Base-by-base conservation (phyloP, 2,888 invertebrate genomes). In the Digitonthophagus gazella region DNA sequence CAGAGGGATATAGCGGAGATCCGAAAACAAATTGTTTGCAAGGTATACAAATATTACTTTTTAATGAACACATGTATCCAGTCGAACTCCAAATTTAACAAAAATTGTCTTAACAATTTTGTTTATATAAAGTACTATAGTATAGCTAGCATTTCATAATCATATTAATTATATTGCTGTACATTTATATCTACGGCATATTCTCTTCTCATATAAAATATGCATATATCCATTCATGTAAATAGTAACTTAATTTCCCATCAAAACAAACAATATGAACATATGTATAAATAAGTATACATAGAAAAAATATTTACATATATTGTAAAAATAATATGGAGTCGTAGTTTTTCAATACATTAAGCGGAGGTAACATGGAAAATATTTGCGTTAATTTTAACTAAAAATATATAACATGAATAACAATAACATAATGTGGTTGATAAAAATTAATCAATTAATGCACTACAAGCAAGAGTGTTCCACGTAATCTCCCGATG, bases 1-100 rank as follows among this genome's bases (percentile, higher is more conserved):
- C 84, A 73, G 81, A 80, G 71, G 85, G 84, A 77, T 83, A 82
- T 78, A 82, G 83, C 74, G 86, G 86, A 75, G 84, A 85, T 81
- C 83, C 87, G 78, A 85, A 84, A 79, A 83, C 83, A 85, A 84
- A 85, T 82, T 90, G 89, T 83, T 82, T 81, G 78, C 85, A 86
- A 89, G 89, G 89, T 89, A 90, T 71, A 72, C 69, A 74, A 74
- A 75, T 72, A 71, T 71, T 73, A 70, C 71, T 74, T 70, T 71
- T 70, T 73, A 73, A n/a, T 18, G 61, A 18, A 61, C 18, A n/a
- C n/a, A 61, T 61, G 28, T 61, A 61, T 61, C 61, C 65, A 65
- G 73, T 69, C 72, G 72, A 66, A 64, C 28, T 44, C 28, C 6
- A 44, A 44, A 11, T 44, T 44, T 11, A 6, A 2, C 28, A 44